Evolutionary conservation across 1,140 invertebrate species (phyloP), one percentile per base, ranked within the genome.

Genomic region (Acromyrmex heyeri): DNA sequence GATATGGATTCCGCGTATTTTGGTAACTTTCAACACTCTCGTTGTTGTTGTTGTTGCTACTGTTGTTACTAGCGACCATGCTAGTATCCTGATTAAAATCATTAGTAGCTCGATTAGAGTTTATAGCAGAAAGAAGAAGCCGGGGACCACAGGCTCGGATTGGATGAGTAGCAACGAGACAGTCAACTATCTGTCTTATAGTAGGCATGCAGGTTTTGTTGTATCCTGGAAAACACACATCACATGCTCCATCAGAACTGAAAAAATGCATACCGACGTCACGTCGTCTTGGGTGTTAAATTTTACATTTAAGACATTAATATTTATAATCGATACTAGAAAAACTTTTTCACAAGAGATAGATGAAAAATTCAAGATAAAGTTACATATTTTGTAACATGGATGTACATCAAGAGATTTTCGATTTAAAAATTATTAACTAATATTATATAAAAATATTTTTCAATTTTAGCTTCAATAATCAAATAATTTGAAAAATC

Each of bases 181-280:
- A 93, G 93, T 94, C 93, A 95, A 95, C 94, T 94, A 95, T 94
- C 93, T 95, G 93, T 94, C 93, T 95, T 95, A 95, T 93, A 95
- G 95, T 93, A 95, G 94, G 94, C 95, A 95, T 95, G 95, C 95
- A 95, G 94, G 93, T 94, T 94, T 95, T 94, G 93, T 91, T 86
- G 94, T 92, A 93, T 91, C 95, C 95, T 95, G 95, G 90, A 94
- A 95, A 94, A 95, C 92, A 95, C 92, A 93, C 92, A 93, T 94
- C 92, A 95, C 94, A 95, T 95, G 94, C 94, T 92, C 85, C 88
- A 93, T 95, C 93, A 95, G 93, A 95, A 94, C 91, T 86, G 90
- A 90, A 94, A 91, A 90, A 93, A 87, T 88, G 89, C 75, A 81
- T 82, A 85, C 65, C 78, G 76, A 85, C 78, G 72, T 89, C 87